Conservation (phyloP, 2,888 invertebrate genomes). For the Coelogynopora nodosa region DNA sequence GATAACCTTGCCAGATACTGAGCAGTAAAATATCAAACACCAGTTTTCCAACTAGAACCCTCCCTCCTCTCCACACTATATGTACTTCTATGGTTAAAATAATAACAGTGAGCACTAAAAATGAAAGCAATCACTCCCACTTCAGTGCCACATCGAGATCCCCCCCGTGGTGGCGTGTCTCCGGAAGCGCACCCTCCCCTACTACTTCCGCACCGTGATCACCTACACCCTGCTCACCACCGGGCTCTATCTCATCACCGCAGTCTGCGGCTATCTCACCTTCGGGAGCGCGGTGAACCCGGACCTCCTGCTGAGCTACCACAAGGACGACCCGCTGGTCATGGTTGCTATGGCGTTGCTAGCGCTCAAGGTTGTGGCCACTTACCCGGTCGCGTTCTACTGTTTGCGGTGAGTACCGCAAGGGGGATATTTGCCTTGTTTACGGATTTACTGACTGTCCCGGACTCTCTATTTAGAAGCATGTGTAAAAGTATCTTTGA, state of each 20-base stretch:
- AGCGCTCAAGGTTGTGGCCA: constrained; percentile 45
- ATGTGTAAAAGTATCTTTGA: too few relatives aligned
- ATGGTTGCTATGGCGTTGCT: constrained; percentile 45
- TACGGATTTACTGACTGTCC: too few relatives aligned
- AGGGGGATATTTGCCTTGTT: too few relatives aligned
- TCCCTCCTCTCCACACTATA: too few relatives aligned
- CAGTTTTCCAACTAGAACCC: too few relatives aligned
- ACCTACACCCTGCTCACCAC: constrained; percentile 35
- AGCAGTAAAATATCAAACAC: too few relatives aligned
- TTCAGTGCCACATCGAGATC: constrained; percentile 48
- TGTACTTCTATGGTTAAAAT: too few relatives aligned
- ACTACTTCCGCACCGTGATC: constrained; percentile 36
- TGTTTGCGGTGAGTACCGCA: constrained; percentile 47
- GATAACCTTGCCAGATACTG: too few relatives aligned
- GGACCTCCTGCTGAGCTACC: constrained; percentile 45
- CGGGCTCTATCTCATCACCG: constrained; percentile 41
- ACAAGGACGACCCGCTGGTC: constrained; percentile 37
- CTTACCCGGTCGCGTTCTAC: constrained; percentile 47
- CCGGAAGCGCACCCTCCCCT: constrained; percentile 26
- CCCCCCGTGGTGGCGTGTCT: constrained; percentile 46
- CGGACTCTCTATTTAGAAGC: too few relatives aligned
- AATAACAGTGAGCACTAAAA: too few relatives aligned
- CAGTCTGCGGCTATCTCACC: constrained; percentile 47
- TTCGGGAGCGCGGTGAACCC: constrained; percentile 40
- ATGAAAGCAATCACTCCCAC: too few relatives aligned